Evolutionary conservation across 2,888 invertebrate species (phyloP).

Genomic region (Philopedon plagiatum): DNA sequence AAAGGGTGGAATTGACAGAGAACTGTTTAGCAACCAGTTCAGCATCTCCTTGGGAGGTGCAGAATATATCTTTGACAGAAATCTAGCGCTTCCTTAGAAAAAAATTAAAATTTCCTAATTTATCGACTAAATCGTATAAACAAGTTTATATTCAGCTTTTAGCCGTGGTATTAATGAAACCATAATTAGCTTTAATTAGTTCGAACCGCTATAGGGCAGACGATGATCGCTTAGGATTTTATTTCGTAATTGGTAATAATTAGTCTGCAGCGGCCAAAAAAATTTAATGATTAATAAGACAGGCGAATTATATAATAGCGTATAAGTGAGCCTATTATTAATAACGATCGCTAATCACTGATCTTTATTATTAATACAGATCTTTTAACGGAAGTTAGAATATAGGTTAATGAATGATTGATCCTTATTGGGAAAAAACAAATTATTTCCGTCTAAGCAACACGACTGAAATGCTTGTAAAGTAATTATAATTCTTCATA

Average conservation of each 20-base stretch:
- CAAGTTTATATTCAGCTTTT: neutral
- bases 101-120: no score
- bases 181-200: neutral
- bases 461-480: neutral
- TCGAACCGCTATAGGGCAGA: neutral
- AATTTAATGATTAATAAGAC: neutral
- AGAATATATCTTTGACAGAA: no score
- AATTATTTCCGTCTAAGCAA: neutral
- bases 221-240: neutral
- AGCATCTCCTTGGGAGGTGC: no score
- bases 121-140: neutral
- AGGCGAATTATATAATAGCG: neutral
- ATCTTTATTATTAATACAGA: conserved; percentile 6
- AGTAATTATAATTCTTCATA: no score
- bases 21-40: no score
- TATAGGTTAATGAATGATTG: neutral
- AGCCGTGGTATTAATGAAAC: neutral
- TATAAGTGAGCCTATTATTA: neutral
- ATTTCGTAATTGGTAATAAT: conserved; percentile 4
- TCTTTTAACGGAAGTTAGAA: neutral
- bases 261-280: neutral
- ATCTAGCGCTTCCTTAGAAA: no score
- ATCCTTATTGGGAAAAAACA: neutral
- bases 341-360: neutral
- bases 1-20: no score